These are phyloP conservation scores for Drosophila gunungcola DNA, from an alignment of 1,140 invertebrate genomes.

Conservation along the genomic window DNA sequence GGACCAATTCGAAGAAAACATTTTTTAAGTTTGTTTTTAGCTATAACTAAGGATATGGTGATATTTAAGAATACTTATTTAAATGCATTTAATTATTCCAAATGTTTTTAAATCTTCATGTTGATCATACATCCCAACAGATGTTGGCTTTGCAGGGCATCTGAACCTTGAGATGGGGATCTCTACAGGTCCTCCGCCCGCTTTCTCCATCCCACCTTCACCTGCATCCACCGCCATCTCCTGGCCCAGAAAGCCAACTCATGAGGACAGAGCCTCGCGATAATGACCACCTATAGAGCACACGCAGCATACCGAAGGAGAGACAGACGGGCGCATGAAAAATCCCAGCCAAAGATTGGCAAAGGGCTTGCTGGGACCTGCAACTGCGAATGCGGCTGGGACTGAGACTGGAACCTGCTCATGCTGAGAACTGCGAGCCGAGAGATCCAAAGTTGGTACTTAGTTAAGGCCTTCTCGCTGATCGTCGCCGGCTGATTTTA, in stretches of 20 bases:
- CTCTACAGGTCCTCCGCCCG: conserved; percentile 19
- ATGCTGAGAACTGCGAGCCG: conserved; percentile 44
- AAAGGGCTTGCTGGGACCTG: conserved; percentile 41
- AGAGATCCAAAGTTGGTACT: conserved; percentile 59
- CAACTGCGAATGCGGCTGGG: conserved; percentile 14
- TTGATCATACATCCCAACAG: no score
- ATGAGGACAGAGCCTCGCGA: conserved; percentile 64
- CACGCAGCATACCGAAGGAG: conserved; percentile 58
- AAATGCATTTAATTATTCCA: no score
- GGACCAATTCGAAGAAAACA: no score
- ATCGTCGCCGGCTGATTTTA: conserved; percentile 67
- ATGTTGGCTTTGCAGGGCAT: background rate
- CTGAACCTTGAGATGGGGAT: conserved; percentile 21
- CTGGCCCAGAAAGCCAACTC: conserved; percentile 19
- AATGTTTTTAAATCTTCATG: no score
- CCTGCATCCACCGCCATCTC: conserved; percentile 1
- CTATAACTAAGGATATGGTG: no score
- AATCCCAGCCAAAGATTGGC: conserved; percentile 55
- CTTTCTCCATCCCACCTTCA: conserved; percentile 34
- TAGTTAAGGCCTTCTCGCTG: conserved; percentile 51
- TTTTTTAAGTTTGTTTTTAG: no score
- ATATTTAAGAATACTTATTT: no score
- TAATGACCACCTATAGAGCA: conserved; percentile 81
- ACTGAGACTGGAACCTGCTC: conserved; percentile 50
- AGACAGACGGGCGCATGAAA: conserved; percentile 37